These are phyloP conservation scores for Tenthredo scrophulariae DNA, from an alignment of 2,888 invertebrate genomes.

Conservation along the genomic window DNA sequence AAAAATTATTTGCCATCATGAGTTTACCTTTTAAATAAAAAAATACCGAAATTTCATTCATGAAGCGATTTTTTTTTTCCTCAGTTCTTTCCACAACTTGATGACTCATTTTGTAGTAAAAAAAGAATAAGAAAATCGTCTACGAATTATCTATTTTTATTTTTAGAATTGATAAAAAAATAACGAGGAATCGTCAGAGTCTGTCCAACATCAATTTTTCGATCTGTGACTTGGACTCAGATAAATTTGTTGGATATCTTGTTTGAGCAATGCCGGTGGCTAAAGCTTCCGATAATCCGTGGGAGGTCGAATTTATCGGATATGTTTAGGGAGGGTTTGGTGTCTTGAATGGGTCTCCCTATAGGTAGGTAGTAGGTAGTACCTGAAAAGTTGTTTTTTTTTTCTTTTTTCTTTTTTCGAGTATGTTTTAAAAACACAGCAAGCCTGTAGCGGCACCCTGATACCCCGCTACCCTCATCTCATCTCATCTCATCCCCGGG, in stretches of 20 bases:
- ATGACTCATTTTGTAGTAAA: too few species aligned
- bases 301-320: conserved; percentile 17
- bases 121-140: too few species aligned
- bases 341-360: background rate
- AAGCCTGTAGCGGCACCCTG: background rate
- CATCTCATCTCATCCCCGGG: conserved; percentile 2
- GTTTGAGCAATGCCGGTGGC: background rate
- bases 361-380: background rate
- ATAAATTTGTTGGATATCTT: background rate
- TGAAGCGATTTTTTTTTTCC: too few species aligned
- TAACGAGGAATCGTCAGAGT: background rate
- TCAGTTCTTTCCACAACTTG: too few species aligned
- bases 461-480: conserved; percentile 11
- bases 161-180: too few species aligned
- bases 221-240: background rate
- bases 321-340: background rate
- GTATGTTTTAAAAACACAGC: background rate
- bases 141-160: too few species aligned
- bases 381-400: background rate
- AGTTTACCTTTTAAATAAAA: too few species aligned
- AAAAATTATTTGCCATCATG: too few species aligned
- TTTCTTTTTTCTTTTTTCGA: background rate
- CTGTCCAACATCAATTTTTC: background rate
- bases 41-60: too few species aligned
- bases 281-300: background rate